Percentiles rank a stretch among this genome's conserved stretches.
Conservation (phyloP, 2,797 vertebrate genomes). For the Galaxias olidus region DNA sequence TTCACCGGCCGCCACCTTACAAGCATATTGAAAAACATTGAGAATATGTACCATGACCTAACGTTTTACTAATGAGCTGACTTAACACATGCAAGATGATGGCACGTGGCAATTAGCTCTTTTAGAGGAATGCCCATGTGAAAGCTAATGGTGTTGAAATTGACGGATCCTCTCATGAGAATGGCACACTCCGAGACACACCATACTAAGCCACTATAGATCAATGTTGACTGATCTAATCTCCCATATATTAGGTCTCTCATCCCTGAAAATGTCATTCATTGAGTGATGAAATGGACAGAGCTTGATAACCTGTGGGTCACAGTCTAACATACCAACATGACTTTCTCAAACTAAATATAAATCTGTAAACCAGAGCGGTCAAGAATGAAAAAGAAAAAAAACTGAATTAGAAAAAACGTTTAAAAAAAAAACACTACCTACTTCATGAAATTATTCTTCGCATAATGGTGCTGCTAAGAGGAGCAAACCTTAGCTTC, state of each 20-base stretch:
- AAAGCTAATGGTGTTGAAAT: constrained; percentile 47
- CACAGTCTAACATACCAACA: too few relatives aligned
- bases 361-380: too few relatives aligned
- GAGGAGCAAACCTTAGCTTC: too few relatives aligned
- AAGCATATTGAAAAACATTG: constrained; percentile 4
- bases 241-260: constrained; percentile 61
- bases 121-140: too few relatives aligned
- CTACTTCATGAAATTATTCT: too few relatives aligned
- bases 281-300: background rate
- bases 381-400: too few relatives aligned
- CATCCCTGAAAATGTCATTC: constrained; percentile 67
- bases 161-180: constrained; percentile 51
- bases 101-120: constrained; percentile 33
- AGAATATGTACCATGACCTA: constrained; percentile 15
- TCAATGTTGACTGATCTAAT: constrained; percentile 67
- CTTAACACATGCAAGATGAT: constrained; percentile 27
- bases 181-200: constrained; percentile 45
- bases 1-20: too few relatives aligned
- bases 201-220: constrained; percentile 60
- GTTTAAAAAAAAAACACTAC: too few relatives aligned
- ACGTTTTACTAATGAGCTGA: constrained; percentile 33
- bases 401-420: too few relatives aligned
- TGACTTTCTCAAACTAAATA: too few relatives aligned
- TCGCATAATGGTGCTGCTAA: too few relatives aligned
- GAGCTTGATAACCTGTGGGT: too few relatives aligned